Evolutionary conservation across 2,797 vertebrate species (phyloP), one percentile per base, ranked within the genome.

Genomic region (Rhinichthys osculus): DNA sequence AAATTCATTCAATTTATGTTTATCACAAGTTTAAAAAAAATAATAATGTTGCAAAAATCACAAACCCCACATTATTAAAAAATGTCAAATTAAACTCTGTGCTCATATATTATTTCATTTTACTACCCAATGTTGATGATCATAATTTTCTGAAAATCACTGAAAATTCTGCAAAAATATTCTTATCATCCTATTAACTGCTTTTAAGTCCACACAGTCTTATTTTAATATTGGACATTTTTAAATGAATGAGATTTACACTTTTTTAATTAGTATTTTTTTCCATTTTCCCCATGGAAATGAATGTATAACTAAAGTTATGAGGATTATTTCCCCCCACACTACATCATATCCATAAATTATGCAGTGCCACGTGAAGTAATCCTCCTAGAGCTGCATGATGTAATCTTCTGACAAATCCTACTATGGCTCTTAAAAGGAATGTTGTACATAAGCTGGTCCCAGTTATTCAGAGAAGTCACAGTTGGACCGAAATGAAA

Each of bases 381-480:
- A 77, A 77, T 77, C 74, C 74, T 77, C 74, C 74, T 57, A 57
- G 52, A 40, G 11, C 52, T 57, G 74, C 7, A 38, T 77, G 50
- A 77, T 77, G 74, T 77, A 77, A 77, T 77, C 52, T 4, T 57
- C 21, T 16, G 21, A 40, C 52, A 77, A 57, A 77, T 57, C 74
- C 74, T 57, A 47, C 74, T n/a, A 27, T 23, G 74, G 21, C 52
- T 77, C 50, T n/a, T 77, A 23, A 77, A 57, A 57, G 19, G 11
- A 35, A 77, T 77, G 74, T n/a, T 57, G 21, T 57, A 5, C 11
- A 77, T 57, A 77, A 77, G 50, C 74, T 57, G 74, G 71, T 30
- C 71, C 7, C 44, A 57, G 74, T 57, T 57, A 57, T 77, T 38
- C 74, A 77, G 50, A 77, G 30, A 57, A 52, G 50, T 33, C 73